Evolutionary conservation across 2,797 vertebrate species (phyloP).

Genomic region (Cichlasoma orientale): DNA sequence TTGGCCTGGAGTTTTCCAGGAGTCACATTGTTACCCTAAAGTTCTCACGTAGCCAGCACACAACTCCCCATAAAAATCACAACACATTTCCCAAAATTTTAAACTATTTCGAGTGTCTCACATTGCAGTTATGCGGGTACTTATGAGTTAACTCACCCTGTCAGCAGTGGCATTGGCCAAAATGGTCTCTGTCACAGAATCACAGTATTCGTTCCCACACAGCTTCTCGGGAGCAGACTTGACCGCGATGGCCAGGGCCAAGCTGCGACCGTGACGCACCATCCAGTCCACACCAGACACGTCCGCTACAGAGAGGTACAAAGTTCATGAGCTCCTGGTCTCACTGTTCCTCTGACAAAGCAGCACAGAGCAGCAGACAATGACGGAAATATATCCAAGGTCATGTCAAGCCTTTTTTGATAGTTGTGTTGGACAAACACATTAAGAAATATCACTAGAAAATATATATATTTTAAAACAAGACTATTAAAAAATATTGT

Average conservation of each 20-base stretch:
- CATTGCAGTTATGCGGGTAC: background rate
- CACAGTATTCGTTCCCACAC: conserved; percentile 85
- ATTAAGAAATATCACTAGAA: background rate
- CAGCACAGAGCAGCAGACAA: background rate
- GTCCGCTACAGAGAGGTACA: conserved; percentile 80
- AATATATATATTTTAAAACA: background rate
- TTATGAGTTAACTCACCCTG: conserved; percentile 81
- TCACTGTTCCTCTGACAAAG: background rate
- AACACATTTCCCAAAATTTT: background rate
- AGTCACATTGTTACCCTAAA: background rate
- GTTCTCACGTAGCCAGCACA: background rate
- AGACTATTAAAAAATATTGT: background rate
- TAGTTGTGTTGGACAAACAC: background rate
- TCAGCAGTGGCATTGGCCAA: conserved; percentile 90
- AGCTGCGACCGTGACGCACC: conserved; percentile 94
- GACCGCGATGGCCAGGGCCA: conserved; percentile 91
- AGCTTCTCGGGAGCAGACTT: conserved; percentile 86
- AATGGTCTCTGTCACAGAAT: conserved; percentile 86
- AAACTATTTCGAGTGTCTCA: background rate
- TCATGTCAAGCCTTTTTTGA: background rate
- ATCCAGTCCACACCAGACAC: conserved; percentile 98
- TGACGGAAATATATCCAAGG: background rate
- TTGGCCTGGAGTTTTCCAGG: background rate
- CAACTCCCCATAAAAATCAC: background rate
- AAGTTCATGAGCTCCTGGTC: background rate